phyloP scores from a whole-genome alignment of 2,888 invertebrate genomes.

The Tetheella fluctuosa region DNA sequence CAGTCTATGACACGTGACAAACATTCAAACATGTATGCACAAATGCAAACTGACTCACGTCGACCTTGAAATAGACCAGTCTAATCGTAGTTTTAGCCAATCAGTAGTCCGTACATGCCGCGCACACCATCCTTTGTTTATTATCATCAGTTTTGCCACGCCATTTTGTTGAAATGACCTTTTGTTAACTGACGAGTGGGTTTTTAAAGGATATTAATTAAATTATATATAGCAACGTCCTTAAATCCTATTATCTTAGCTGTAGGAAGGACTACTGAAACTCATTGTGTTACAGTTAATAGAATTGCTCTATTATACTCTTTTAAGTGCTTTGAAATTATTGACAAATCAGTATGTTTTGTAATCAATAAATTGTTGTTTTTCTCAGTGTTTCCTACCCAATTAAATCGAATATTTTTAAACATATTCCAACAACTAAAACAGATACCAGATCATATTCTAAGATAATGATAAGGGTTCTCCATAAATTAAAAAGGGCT shows the following conservation, averaged over 20 bases:
- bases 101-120: slow-evolving; percentile 69
- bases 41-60: slow-evolving; percentile 69
- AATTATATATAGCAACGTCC: slow-evolving; percentile 18
- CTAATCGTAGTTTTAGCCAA: slow-evolving; percentile 80
- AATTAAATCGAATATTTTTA: no score
- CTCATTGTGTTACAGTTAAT: neutral
- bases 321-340: neutral
- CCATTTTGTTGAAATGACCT: slow-evolving; percentile 59
- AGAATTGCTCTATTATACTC: neutral
- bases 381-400: no score
- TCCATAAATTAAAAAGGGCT: no score
- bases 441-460: no score
- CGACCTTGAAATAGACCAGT: slow-evolving; percentile 78
- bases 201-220: slow-evolving; percentile 31
- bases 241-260: slow-evolving; percentile 11
- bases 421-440: no score
- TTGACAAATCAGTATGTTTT: neutral
- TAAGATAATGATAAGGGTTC: no score
- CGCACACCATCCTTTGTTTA: slow-evolving; percentile 68
- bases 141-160: slow-evolving; percentile 53
- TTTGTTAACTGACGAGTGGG: slow-evolving; percentile 41
- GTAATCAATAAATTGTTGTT: neutral
- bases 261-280: slow-evolving; percentile 1
- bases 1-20: slow-evolving; percentile 34
- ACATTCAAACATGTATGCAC: slow-evolving; percentile 58